phyloP scores from a whole-genome alignment of 2,113 vertebrate species.

The Choloepus hoffmanni region DNA sequence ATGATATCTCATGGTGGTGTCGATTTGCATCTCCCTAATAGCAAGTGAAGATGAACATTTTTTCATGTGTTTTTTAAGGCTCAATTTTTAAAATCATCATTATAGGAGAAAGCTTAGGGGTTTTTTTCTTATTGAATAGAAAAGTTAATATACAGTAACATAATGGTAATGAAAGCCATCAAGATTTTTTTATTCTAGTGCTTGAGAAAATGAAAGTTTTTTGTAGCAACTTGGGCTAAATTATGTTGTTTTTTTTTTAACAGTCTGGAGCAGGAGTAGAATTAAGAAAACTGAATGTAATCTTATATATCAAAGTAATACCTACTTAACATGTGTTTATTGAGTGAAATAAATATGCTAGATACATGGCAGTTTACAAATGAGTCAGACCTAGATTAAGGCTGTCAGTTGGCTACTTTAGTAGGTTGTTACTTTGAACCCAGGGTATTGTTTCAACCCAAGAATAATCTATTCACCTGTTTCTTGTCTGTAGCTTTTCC shows the following conservation, averaged over 20 bases:
- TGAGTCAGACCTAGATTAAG: not conserved
- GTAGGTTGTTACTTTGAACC: not conserved
- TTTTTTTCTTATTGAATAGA: not conserved
- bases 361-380: conserved; percentile 47
- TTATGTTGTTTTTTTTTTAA: conserved; percentile 52
- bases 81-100: not conserved
- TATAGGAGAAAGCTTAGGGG: not conserved
- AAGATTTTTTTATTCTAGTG: conserved; percentile 14
- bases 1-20: no score
- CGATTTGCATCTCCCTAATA: no score
- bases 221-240: conserved; percentile 32
- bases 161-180: not conserved
- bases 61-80: not conserved
- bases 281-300: not conserved
- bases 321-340: not conserved
- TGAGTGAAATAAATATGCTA: conserved; percentile 17
- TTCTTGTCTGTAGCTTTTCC: not conserved
- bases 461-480: not conserved
- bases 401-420: not conserved
- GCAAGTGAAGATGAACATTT: no score
- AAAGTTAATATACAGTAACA: not conserved
- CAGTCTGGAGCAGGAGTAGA: not conserved
- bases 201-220: conserved; percentile 46
- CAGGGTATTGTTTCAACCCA: not conserved
- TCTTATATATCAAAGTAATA: conserved; percentile 41